These are phyloP conservation scores for Eupithecia pulchellata DNA, from an alignment of 2,888 invertebrate genomes.

Conservation along the genomic window DNA sequence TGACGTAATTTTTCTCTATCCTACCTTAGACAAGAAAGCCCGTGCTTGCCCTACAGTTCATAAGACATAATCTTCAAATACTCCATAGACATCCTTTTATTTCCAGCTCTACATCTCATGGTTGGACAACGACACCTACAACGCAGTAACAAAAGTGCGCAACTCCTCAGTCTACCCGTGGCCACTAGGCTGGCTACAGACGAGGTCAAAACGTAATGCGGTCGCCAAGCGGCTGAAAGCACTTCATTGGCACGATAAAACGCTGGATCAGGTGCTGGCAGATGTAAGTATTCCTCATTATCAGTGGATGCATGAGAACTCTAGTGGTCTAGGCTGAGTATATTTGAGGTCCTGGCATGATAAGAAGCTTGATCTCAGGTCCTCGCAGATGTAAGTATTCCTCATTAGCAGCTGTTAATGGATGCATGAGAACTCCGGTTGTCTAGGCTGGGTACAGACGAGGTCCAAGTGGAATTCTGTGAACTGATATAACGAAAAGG, in stretches of 20 bases:
- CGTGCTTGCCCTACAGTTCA: too few relatives aligned
- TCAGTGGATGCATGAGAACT: background rate
- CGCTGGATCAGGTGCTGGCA: constrained; percentile 90
- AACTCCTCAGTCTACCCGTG: constrained; percentile 97
- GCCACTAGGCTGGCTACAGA: constrained; percentile 94
- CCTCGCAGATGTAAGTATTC: constrained; percentile 86
- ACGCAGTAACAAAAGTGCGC: constrained; percentile 92
- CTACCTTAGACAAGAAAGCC: too few relatives aligned
- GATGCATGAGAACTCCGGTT: background rate
- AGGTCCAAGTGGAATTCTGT: background rate
- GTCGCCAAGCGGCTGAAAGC: constrained; percentile 90
- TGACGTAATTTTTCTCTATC: too few relatives aligned
- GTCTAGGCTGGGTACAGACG: background rate
- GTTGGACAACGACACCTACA: constrained; percentile 92
- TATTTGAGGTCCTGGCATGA: too few relatives aligned
- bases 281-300: constrained; percentile 80
- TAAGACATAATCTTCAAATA: too few relatives aligned
- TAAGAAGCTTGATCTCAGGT: too few relatives aligned
- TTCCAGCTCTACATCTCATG: constrained; percentile 93
- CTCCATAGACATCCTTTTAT: background rate
- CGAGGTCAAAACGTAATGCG: constrained; percentile 89
- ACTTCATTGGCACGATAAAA: constrained; percentile 93
- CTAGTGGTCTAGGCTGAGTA: background rate
- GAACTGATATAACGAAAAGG: too few relatives aligned
- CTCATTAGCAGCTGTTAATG: background rate